Conservation (phyloP, 2,113 vertebrate species). For the Microcebus jonahi region DNA sequence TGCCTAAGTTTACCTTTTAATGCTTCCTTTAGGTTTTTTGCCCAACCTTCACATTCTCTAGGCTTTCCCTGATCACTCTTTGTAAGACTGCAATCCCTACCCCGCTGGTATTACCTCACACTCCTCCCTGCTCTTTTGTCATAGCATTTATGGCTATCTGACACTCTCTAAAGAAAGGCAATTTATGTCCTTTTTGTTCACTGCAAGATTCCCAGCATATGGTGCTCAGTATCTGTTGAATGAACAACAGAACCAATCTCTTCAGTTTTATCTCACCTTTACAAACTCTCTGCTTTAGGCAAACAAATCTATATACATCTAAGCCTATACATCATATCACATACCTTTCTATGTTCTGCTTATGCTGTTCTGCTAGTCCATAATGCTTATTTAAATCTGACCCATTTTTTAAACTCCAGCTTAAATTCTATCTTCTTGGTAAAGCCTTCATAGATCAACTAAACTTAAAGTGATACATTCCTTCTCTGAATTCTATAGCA, state of each 20-base stretch:
- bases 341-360: not conserved
- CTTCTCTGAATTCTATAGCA: not conserved
- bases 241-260: not conserved
- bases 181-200: not conserved
- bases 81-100: not conserved
- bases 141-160: not conserved
- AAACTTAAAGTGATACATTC: not conserved
- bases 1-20: not conserved
- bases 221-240: not conserved
- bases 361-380: not conserved
- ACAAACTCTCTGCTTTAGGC: not conserved
- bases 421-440: constrained; percentile 33
- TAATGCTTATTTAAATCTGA: not conserved
- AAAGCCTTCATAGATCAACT: not conserved
- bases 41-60: not conserved
- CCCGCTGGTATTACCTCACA: no score
- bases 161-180: not conserved
- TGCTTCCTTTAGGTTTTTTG: not conserved
- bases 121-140: not conserved
- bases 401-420: not conserved
- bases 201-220: not conserved
- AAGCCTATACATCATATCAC: not conserved
- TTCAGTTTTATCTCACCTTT: not conserved
- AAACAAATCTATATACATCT: not conserved
- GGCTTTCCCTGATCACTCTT: not conserved